Conservation (phyloP, 1,140 invertebrate species). For the Eciton burchellii region DNA sequence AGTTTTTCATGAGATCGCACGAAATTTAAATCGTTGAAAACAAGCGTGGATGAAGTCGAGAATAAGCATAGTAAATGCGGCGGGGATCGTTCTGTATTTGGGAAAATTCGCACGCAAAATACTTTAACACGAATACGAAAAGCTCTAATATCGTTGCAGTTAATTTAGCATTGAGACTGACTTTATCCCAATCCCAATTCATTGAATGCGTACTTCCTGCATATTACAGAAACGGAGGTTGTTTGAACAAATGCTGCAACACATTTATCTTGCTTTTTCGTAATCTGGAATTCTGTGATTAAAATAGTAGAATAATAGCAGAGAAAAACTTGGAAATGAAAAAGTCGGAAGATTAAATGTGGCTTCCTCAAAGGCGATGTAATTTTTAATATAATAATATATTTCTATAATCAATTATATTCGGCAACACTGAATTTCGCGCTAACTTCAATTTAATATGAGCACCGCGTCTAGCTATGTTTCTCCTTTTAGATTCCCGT, state of each 20-base stretch:
- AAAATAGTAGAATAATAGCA: constrained; percentile 1
- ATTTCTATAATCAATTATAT: too few species aligned
- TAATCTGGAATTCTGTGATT: background rate
- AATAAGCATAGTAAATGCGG: background rate
- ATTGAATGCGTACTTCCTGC: background rate
- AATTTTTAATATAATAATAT: too few species aligned
- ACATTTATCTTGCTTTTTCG: background rate
- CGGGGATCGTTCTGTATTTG: constrained; percentile 4
- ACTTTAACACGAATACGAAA: background rate
- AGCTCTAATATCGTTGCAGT: background rate
- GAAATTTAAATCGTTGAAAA: constrained; percentile 48
- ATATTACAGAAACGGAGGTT: background rate
- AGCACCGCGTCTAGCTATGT: too few species aligned
- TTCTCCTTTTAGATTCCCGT: too few species aligned
- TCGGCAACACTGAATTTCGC: too few species aligned
- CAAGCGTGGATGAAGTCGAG: background rate
- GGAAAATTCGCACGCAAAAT: background rate
- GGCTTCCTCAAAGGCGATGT: too few species aligned
- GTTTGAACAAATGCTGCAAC: background rate
- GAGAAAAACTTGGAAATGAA: background rate
- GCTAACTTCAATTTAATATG: too few species aligned
- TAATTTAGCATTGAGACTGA: background rate
- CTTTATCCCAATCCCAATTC: background rate
- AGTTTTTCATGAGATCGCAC: constrained; percentile 14
- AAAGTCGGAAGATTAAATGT: background rate